phyloP scores from a whole-genome alignment of 1,140 invertebrate species.

The Plodia interpunctella region DNA sequence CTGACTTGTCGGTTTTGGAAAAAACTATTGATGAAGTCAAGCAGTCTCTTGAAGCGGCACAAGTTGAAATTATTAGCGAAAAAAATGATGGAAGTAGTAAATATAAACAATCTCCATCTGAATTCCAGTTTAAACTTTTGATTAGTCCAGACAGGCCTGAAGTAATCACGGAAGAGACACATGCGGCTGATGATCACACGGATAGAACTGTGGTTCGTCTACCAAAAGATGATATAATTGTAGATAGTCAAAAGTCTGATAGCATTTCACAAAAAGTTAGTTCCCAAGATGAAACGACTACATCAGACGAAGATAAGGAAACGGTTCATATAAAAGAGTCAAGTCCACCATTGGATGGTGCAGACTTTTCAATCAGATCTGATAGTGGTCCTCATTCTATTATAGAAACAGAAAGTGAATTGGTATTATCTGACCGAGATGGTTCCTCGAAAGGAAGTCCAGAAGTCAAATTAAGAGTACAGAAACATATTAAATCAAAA shows the following conservation, averaged over 20 bases:
- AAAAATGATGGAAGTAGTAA: constrained; percentile 76
- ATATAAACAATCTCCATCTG: constrained; percentile 83
- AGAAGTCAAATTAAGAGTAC: constrained; percentile 68
- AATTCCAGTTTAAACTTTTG: constrained; percentile 82
- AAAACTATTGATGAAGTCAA: constrained; percentile 84
- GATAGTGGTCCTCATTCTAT: constrained; percentile 75
- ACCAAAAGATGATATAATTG: constrained; percentile 38
- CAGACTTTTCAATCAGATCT: constrained; percentile 67
- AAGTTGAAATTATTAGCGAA: constrained; percentile 81
- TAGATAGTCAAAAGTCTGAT: constrained; percentile 61
- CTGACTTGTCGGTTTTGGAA: constrained; percentile 76
- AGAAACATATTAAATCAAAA: constrained; percentile 77
- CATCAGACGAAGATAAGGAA: constrained; percentile 68
- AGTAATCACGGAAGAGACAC: constrained; percentile 73
- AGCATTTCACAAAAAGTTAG: constrained; percentile 58
- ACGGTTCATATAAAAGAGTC: constrained; percentile 66
- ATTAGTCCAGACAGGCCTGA: constrained; percentile 74
- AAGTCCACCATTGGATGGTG: constrained; percentile 59
- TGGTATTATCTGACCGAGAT: constrained; percentile 63
- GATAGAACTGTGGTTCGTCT: constrained; percentile 40
- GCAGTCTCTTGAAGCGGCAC: constrained; percentile 81
- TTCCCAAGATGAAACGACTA: constrained; percentile 62
- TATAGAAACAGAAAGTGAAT: constrained; percentile 72
- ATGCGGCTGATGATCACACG: constrained; percentile 43
- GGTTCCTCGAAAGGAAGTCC: constrained; percentile 68